These are phyloP conservation scores for Sebastes cheni DNA, from an alignment of 2,797 vertebrate genomes.

Conservation along the genomic window DNA sequence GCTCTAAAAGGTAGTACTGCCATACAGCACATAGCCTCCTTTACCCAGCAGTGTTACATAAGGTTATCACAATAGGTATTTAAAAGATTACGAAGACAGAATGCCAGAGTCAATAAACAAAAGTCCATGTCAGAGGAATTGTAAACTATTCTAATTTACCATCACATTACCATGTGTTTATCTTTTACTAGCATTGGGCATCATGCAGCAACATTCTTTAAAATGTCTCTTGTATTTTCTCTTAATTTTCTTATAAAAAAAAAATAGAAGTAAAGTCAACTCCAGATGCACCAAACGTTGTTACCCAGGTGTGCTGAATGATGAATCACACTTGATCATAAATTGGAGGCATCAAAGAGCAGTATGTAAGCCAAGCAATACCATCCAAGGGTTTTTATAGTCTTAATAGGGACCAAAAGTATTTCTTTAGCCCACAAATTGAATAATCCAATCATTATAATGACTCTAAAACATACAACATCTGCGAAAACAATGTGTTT, in stretches of 20 bases:
- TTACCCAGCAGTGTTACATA: neutral
- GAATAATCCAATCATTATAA: too few relatives aligned
- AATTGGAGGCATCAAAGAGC: too few relatives aligned
- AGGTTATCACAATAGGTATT: neutral
- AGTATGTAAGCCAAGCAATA: too few relatives aligned
- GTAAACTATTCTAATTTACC: neutral
- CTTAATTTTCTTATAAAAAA: neutral
- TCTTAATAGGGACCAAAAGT: too few relatives aligned
- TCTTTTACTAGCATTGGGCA: neutral
- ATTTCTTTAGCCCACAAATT: too few relatives aligned
- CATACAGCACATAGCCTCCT: neutral
- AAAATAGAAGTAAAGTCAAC: neutral
- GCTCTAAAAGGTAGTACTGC: conserved; percentile 1
- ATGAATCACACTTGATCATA: too few relatives aligned
- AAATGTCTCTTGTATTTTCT: neutral
- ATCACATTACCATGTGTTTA: neutral
- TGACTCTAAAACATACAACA: too few relatives aligned
- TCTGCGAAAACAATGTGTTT: neutral
- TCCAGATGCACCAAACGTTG: neutral
- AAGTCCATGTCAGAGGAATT: neutral
- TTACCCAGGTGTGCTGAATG: neutral
- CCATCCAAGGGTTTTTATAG: too few relatives aligned
- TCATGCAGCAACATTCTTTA: neutral
- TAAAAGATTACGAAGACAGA: neutral
- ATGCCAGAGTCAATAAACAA: neutral